Evolutionary conservation across 2,797 vertebrate species (phyloP).

Genomic region (Petrocephalus schoutedeni): DNA sequence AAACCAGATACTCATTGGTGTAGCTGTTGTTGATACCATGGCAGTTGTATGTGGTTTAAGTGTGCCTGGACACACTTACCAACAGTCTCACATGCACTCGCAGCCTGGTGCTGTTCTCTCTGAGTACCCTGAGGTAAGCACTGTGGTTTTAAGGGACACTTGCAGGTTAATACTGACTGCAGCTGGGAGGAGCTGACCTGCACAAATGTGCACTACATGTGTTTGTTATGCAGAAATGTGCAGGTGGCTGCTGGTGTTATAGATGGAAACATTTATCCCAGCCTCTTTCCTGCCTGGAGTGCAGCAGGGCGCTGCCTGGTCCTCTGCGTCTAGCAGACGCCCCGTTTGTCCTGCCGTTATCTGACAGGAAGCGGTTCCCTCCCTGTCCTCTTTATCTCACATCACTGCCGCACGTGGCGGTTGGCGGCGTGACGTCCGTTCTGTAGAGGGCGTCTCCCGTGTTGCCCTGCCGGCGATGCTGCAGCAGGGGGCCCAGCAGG

Average conservation of each 20-base stretch:
- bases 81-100: neutral
- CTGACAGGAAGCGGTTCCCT: neutral
- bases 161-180: neutral
- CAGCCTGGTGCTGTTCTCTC: neutral
- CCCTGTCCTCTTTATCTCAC: neutral
- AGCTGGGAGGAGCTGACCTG: neutral
- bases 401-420: neutral
- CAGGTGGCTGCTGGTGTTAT: neutral
- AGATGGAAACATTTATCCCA: neutral
- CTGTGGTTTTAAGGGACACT: neutral
- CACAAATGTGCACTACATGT: neutral
- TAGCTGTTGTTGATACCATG: slow-evolving; percentile 19
- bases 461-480: neutral
- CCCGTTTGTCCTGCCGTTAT: neutral
- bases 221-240: neutral
- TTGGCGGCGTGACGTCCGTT: neutral
- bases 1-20: neutral
- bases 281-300: neutral
- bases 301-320: neutral
- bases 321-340: neutral
- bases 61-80: neutral
- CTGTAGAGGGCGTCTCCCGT: neutral
- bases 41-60: slow-evolving; percentile 5
- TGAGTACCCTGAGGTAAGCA: neutral
- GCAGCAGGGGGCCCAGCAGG: neutral